Evolutionary conservation across 1,140 invertebrate genomes (phyloP), one percentile per base, ranked within the genome.

Genomic region (Drosophila chauvacae): DNA sequence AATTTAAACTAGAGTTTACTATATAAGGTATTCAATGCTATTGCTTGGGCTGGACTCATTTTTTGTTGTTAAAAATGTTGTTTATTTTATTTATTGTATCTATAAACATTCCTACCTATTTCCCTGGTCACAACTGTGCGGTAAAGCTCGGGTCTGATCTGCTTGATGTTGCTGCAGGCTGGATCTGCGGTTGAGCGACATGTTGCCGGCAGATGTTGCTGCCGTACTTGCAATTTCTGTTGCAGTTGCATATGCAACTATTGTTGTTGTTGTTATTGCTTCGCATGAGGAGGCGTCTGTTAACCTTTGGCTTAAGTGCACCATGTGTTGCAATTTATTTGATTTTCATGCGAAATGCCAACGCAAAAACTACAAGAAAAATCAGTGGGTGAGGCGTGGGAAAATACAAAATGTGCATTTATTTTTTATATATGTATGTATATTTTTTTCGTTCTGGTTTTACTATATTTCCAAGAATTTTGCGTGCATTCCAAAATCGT

Each of bases 141-240:
- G 5, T 4, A 10, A 28, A 28, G 50, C 48, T 23, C 6, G 4
- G 28, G 13, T 37, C 4, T 10, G 33, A 64, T 50, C 42, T 71
- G 68, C 9, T 55, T 58, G 35, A 60, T 71, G 51, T 55, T 55
- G 51, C 51, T 55, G 51, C 33, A 37, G 51, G 30, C 50, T 55
- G 51, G 33, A 39, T 51, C 39, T 77, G 65, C 41, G 58, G 56
- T 57, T 60, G 66, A 68, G 68, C 72, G 51, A 85, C 77, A 84
- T 86, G 81, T 74, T 85, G 81, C 73, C 26, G 69, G 60, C 81
- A 84, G 70, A 83, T 83, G 80, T 60, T 82, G 55, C 47, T 57
- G 51, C 51, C 33, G 33, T 55, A 23, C 51, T 55, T 55, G 51
- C 33, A 55, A 55, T 55, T 55, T 23, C 33, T 55, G 30, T 9